Conservation (phyloP, 2,797 vertebrate genomes). For the Scolopax rusticola region DNA sequence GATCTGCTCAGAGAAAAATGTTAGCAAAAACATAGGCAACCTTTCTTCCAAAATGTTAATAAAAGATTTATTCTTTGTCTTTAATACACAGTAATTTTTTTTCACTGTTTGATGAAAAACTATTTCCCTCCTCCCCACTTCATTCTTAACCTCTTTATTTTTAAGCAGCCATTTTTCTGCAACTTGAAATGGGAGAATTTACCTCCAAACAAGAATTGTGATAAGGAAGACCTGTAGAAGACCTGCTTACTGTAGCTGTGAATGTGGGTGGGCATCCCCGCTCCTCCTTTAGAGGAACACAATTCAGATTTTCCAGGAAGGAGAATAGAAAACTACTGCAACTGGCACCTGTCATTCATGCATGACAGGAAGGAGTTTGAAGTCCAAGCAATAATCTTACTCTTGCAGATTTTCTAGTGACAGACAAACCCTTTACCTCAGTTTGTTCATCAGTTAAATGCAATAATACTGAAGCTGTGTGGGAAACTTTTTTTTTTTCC, state of each 20-base stretch:
- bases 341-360: slow-evolving; percentile 54
- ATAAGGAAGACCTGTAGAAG: background rate
- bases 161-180: slow-evolving; percentile 4
- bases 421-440: background rate
- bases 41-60: background rate
- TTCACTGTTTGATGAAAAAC: background rate
- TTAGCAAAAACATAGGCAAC: background rate
- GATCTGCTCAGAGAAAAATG: background rate
- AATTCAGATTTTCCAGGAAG: slow-evolving; percentile 27
- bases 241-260: background rate
- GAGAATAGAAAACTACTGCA: slow-evolving; percentile 17
- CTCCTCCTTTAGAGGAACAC: background rate
- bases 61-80: background rate
- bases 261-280: slow-evolving; percentile 25
- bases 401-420: slow-evolving; percentile 32
- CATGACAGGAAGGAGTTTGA: slow-evolving; percentile 46
- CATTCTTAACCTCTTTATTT: background rate
- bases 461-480: background rate
- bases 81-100: background rate
- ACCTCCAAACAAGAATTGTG: background rate
- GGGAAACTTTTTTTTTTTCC: background rate
- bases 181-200: background rate
- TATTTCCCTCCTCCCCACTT: background rate
- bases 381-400: slow-evolving; percentile 43
- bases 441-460: background rate